Base-by-base conservation (phyloP, 2,797 vertebrate species). In the Poeciliopsis gracilis region DNA sequence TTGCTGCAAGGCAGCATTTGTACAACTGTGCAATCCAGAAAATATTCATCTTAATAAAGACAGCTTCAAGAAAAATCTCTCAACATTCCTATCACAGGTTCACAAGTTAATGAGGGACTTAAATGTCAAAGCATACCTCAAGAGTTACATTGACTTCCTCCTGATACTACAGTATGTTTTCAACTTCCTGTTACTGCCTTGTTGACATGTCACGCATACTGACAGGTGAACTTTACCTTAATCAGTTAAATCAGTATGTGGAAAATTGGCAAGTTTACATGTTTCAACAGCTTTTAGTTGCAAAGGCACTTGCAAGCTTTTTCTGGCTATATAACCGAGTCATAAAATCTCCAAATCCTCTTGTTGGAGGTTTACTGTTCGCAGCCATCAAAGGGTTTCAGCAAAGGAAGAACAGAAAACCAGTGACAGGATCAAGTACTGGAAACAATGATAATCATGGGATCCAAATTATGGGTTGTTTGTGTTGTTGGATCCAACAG, bases 181-280 rank as follows among this genome's bases (percentile, higher is more conserved):
- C 18, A n/a, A 5, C 13, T 25, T 86, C 16, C 53, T 45, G 61
- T 18, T 63, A 9, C 16, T 63, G 1, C 83, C 53, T 77, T 88
- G 84, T 81, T 79, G 86, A 74, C 4, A 59, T 72, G 77, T 36
- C 57, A 77, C 76, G 89, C 84, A 84, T 78, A 82, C 81, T 81
- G 53, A 63, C 82, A 72, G 33, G 25, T 11, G 0, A 36, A 7
- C 15, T 63, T 5, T 63, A 36, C 59, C 15, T 36, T 36, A 16
- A 63, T 36, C 7, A 63, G 59, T 51, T 20, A 51, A 51, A 23
- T 23, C 7, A 33, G 30, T 30, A 33, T 15, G 6, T 10, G 6
- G 13, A 28, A 59, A 63, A 63, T 16, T 11, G 30, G 15, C 2
- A 61, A 16, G 13, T 5, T 16, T 16, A 20, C 30, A 0, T 3